Evolutionary conservation across 2,113 vertebrate species (phyloP), one percentile per base, ranked within the genome.

Genomic region (Zootoca vivipara): DNA sequence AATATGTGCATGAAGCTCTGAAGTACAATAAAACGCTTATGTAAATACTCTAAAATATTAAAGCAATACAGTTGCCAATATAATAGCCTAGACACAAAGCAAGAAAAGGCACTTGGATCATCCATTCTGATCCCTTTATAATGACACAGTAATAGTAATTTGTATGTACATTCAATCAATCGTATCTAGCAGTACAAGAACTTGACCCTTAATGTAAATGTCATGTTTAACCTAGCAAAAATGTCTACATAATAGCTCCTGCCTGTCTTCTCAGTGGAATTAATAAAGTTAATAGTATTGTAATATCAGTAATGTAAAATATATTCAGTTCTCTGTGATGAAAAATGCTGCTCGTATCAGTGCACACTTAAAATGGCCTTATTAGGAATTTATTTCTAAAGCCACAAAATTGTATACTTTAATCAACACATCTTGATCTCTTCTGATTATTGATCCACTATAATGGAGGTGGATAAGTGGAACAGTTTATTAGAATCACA

Each of bases 401-500:
- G 73, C 62, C 28, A 33, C 33, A 62, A n/a, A 64, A 79, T 87
- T 2, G 28, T 18, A 5, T 85, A 62, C 46, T 92, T 92, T 91
- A 91, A 87, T 93, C 92, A 80, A 16, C n/a, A 73, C 79, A 42
- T 85, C 0, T 4, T 87, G 93, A 91, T 72, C 33, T 91, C 42
- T 88, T 83, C 83, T 77, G n/a, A 87, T 88, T 90, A 91, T n/a
- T 84, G 87, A 92, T 81, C 85, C 73, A 83, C 18, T 89, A 78
- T 64, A 90, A 52, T 67, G 42, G 90, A 85, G 73, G 26, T 89
- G 91, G 35, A 89, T 93, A 95, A 93, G 88, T 92, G 91, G 90
- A 83, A 75, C 85, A 86, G 90, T 95, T 94, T 92, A 92, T 93
- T 93, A 93, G 89, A 94, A 87, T 40, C 80, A 88, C 64, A 91